Evolutionary conservation across 2,888 invertebrate genomes (phyloP).

Genomic region (Cataglyphis albicans): DNA sequence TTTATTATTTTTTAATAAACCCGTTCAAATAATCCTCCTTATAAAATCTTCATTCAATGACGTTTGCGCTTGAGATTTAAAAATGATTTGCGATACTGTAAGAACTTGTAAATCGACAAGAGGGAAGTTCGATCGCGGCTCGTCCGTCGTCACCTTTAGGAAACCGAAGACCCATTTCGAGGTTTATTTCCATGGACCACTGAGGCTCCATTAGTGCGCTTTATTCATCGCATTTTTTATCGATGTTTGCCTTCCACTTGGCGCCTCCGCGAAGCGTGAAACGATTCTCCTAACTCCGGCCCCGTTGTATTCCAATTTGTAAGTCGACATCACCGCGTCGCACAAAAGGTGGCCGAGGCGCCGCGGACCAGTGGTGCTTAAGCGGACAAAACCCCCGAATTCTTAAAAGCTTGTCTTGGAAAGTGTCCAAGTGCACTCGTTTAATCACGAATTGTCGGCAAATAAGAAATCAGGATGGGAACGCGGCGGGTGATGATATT

Average conservation of each 20-base stretch:
- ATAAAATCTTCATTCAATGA: conserved; percentile 5
- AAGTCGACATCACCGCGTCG: conserved; percentile 74
- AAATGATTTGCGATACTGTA: conserved; percentile 28
- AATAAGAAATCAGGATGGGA: background rate
- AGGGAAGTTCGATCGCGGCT: conserved; percentile 19
- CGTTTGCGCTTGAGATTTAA: conserved; percentile 19
- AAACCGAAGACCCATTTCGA: conserved; percentile 38
- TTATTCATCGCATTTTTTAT: conserved; percentile 82
- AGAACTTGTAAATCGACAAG: background rate
- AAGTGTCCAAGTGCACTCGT: background rate
- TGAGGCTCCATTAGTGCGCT: conserved; percentile 77
- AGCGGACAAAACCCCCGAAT: conserved; percentile 45
- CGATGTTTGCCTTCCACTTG: conserved; percentile 82
- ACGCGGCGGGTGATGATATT: background rate
- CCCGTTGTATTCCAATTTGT: conserved; percentile 78
- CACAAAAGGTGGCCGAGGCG: conserved; percentile 67
- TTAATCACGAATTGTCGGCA: conserved; percentile 23
- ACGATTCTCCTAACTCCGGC: conserved; percentile 74
- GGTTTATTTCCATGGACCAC: conserved; percentile 74
- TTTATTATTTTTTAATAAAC: background rate
- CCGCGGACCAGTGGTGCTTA: conserved; percentile 53
- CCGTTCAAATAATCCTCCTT: background rate
- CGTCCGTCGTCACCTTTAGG: conserved; percentile 65
- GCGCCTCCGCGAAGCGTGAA: conserved; percentile 78
- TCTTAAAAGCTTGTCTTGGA: conserved; percentile 31